Conservation (phyloP, 1,140 invertebrate genomes). For the Tribolium castaneum region DNA sequence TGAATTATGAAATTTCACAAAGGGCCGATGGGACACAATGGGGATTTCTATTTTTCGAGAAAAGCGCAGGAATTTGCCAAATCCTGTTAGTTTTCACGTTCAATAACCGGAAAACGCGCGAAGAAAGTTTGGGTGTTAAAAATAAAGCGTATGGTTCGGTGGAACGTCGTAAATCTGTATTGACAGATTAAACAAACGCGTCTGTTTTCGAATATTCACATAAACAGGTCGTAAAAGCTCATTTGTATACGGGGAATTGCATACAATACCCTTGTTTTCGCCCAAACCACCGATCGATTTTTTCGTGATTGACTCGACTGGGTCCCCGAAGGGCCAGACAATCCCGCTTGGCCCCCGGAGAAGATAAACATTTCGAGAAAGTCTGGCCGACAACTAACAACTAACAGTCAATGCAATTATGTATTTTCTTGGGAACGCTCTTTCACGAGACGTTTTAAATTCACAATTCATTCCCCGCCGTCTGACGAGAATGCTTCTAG, state of each 20-base stretch:
- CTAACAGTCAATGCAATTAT: constrained; percentile 29
- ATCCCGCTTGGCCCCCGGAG: constrained; percentile 12
- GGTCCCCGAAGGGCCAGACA: constrained; percentile 9
- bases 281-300: neutral
- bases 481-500: constrained; percentile 33
- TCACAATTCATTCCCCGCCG: constrained; percentile 21
- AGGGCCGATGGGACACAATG: constrained; percentile 34
- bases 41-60: constrained; percentile 44
- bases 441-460: constrained; percentile 28
- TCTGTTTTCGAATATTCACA: constrained; percentile 25
- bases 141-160: constrained; percentile 39
- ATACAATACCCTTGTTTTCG: constrained; percentile 3
- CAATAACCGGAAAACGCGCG: constrained; percentile 49
- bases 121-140: constrained; percentile 44
- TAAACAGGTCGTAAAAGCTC: constrained; percentile 38
- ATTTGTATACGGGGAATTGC: constrained; percentile 38
- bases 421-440: constrained; percentile 30
- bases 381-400: constrained; percentile 24
- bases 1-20: constrained; percentile 51
- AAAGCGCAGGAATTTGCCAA: constrained; percentile 40
- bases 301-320: neutral
- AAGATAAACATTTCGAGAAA: constrained; percentile 36
- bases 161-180: constrained; percentile 43
- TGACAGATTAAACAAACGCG: constrained; percentile 42
- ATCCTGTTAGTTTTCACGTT: constrained; percentile 50